A percentile compares a stretch with the other conserved stretches of the same genome.
phyloP scores from a whole-genome alignment of 2,888 invertebrate species.

The Napeogenes inachia region DNA sequence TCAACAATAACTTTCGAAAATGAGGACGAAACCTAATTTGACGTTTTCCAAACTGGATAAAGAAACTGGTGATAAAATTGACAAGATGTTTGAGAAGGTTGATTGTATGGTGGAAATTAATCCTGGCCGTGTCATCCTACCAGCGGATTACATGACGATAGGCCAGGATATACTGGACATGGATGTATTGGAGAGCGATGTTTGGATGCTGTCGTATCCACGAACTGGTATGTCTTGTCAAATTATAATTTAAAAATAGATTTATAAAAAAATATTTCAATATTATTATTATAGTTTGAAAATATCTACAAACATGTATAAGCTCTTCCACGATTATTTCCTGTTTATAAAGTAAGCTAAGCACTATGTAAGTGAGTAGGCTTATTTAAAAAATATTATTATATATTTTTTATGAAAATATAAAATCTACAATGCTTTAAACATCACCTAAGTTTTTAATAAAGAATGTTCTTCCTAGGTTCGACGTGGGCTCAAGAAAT shows the following conservation, averaged over 20 bases:
- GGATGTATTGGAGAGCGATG: constrained; percentile 84
- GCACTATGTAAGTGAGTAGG: no score
- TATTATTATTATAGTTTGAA: no score
- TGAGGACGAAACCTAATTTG: constrained; percentile 60
- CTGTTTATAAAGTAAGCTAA: no score
- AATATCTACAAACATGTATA: no score
- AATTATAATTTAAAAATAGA: no score
- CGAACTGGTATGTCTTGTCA: constrained; percentile 83
- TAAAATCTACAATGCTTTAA: no score
- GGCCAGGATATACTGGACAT: constrained; percentile 84
- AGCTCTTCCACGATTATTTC: no score
- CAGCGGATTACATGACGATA: constrained; percentile 81
- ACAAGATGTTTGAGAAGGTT: constrained; percentile 82
- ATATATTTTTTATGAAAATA: no score
- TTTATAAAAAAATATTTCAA: no score
- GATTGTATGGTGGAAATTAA: constrained; percentile 84
- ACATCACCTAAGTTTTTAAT: background rate
- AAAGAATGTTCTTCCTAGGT: constrained; percentile 62
- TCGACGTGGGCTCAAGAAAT: constrained; percentile 97
- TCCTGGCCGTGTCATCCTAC: constrained; percentile 83
- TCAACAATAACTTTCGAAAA: constrained; percentile 35
- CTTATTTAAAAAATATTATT: no score
- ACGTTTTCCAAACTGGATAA: constrained; percentile 79
- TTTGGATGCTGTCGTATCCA: constrained; percentile 93
- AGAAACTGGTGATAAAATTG: constrained; percentile 77